A percentile compares a stretch with the other conserved stretches of the same genome.
Evolutionary conservation across 2,888 invertebrate genomes (phyloP).

Genomic region (Melieria omissa): DNA sequence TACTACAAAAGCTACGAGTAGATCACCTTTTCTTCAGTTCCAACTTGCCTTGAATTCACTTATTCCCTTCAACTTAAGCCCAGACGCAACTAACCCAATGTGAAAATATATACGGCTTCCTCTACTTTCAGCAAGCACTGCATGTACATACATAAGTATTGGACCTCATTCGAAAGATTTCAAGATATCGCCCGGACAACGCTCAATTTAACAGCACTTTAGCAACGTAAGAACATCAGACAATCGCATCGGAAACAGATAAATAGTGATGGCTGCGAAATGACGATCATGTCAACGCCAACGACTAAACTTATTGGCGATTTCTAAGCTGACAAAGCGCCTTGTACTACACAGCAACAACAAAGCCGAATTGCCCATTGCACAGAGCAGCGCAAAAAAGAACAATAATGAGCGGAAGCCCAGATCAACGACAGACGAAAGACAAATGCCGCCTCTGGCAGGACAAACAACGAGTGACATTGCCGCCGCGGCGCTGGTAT

Average conservation of each 20-base stretch:
- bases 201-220: not conserved
- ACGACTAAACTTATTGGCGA: conserved; percentile 31
- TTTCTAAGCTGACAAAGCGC: conserved; percentile 19
- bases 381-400: conserved; percentile 1
- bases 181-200: not conserved
- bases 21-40: no score
- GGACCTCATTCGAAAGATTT: no score
- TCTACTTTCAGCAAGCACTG: no score
- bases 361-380: not conserved
- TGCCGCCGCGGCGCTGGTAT: not conserved
- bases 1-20: no score
- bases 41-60: no score
- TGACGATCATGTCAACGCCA: conserved; percentile 31
- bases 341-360: conserved; percentile 12
- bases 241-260: no score
- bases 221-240: no score
- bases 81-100: no score
- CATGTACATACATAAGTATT: no score
- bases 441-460: not conserved
- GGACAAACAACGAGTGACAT: not conserved
- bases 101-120: no score
- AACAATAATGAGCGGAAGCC: conserved; percentile 3
- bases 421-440: not conserved
- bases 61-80: no score
- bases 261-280: conserved; percentile 14